Conservation (phyloP, 2,113 vertebrate species). For the Dipodomys spectabilis region DNA sequence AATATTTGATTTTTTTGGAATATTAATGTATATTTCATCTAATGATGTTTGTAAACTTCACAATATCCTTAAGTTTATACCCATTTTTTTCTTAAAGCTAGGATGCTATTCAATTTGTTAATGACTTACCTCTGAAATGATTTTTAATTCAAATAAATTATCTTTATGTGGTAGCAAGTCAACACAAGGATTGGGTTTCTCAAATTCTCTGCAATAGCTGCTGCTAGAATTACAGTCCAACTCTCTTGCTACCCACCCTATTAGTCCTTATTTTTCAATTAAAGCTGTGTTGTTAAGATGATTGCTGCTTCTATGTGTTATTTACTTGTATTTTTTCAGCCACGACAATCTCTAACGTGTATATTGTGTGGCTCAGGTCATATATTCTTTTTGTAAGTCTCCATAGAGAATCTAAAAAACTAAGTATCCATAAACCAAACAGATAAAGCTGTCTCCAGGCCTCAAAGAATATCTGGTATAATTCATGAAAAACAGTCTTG, state of each 20-base stretch:
- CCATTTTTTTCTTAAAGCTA: not conserved
- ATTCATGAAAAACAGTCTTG: too few relatives aligned
- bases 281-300: not conserved
- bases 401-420: not conserved
- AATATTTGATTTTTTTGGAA: too few relatives aligned
- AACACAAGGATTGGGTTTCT: not conserved
- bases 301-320: not conserved
- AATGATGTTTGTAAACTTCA: not conserved
- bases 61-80: not conserved
- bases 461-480: too few relatives aligned
- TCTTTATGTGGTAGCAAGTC: not conserved
- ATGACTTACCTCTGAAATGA: not conserved
- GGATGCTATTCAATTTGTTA: not conserved
- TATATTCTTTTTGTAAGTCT: not conserved
- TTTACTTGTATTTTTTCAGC: not conserved
- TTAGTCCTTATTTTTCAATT: not conserved
- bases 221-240: not conserved
- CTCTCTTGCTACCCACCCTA: not conserved
- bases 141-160: not conserved
- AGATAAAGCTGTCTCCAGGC: not conserved
- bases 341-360: not conserved
- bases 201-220: not conserved
- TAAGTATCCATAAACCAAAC: not conserved
- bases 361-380: not conserved
- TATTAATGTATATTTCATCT: too few relatives aligned